Evolutionary conservation across 2,113 vertebrate species (phyloP), one percentile per base, ranked within the genome.

Genomic region (Forbesichthys agassizii): DNA sequence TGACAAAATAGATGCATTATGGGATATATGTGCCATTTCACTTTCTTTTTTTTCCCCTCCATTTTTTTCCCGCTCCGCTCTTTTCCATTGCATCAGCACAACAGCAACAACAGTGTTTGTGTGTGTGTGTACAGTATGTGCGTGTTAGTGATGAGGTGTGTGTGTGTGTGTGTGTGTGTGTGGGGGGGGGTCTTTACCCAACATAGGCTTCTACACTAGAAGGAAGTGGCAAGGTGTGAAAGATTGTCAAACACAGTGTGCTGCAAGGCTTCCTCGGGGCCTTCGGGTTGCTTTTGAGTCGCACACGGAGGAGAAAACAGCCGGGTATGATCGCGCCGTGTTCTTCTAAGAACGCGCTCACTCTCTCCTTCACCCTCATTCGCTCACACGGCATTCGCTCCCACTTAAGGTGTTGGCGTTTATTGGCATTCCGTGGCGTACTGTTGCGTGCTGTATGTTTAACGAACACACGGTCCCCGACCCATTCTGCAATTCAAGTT

Each of bases 211-310:
- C 92, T 93, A 90, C 91, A 68, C 67, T 33, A 18, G 78, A 71
- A 73, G 69, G 84, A 74, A 84, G 85, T 89, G 89, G 87, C 89
- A 88, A 79, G 48, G 67, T 88, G 87, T 88, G 86, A 90, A 73
- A 83, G 88, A 88, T 86, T 86, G 88, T 77, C 82, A 83, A 78
- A 79, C 74, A 47, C 66, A 13, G 77, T 74, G 81, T 53, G 88
- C 89, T 89, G 84, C 85, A 80, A 89, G 89, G 87, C 83, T 86
- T 86, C 81, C 84, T 85, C 27, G 66, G 89, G 87, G 88, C 84
- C 75, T 27, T 47, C 78, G 42, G 84, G 73, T 75, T 79, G 74
- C 85, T 83, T 89, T 84, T 79, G 79, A 87, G 84, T 85, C 78
- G 66, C 75, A 86, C 78, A 82, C 66, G 71, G 80, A 89, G 84